Base-by-base conservation (phyloP, 2,797 vertebrate species). In the Rhincodon typus region DNA sequence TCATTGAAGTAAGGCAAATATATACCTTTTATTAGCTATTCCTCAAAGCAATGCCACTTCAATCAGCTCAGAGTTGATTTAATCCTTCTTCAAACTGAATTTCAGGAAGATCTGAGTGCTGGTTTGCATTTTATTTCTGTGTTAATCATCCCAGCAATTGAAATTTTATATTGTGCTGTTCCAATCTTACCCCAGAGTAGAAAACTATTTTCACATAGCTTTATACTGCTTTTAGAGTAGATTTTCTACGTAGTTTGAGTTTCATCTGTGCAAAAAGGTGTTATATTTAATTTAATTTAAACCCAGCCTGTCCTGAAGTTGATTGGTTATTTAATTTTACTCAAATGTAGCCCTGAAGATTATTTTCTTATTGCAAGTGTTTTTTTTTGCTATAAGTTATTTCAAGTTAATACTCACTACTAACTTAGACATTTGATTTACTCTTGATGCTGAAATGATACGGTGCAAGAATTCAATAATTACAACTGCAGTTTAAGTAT, bases 211-310 rank as follows among this genome's bases (percentile, higher is more conserved):
- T 70, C 27, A 94, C 15, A 46, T 42, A 4, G 42, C 38, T 94
- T 94, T 23, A 72, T 1, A 70, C 66, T 46, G 38, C n/a, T 21
- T 23, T 94, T 94, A 25, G 87, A 62, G 67, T 50, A 72, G 67
- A 94, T 94, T 46, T 69, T 1, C 42, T 30, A 27, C 30, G 3
- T 25, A 21, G 7, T 72, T 94, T 70, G 62, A 67, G 3, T 62
- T 94, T 70, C 8, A 50, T 46, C 70, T 70, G 38, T 42, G 23
- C n/a, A 70, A 46, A 25, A 38, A 38, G 93, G n/a, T 94, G 21
- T 10, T 91, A 17, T 91, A 34, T 91, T 91, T 91, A 30, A 91
- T n/a, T n/a, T 66, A 94, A 72, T 94, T 70, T 94, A 67, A 94
- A 25, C 23, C 42, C 21, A 72, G 42, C 13, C 66, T 94, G 66